Conservation (phyloP, 2,888 invertebrate species). For the Hyposoter didymator region DNA sequence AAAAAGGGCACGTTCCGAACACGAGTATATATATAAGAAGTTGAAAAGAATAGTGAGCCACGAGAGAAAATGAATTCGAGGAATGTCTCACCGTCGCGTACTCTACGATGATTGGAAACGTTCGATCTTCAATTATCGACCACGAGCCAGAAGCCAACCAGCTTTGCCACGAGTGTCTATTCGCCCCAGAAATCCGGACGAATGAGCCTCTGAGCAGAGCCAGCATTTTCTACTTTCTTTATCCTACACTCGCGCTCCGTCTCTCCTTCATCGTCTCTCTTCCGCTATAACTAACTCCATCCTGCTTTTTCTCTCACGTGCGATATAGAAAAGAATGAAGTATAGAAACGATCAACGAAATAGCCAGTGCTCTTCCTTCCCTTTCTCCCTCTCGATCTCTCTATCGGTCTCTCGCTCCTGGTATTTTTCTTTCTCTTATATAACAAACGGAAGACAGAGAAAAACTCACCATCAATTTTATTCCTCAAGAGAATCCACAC, state of each 20-base stretch:
- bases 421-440: conserved; percentile 1
- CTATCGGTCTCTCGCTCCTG: not conserved
- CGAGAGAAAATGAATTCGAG: conserved; percentile 61
- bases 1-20: conserved; percentile 8
- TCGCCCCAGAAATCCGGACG: conserved; percentile 29
- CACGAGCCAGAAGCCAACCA: conserved; percentile 52
- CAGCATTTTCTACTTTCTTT: conserved; percentile 55
- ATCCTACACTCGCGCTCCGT: conserved; percentile 16
- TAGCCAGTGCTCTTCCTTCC: conserved; percentile 31
- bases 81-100: conserved; percentile 63
- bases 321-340: conserved; percentile 59
- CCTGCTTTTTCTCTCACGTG: conserved; percentile 41
- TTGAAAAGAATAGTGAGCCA: conserved; percentile 39
- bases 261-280: conserved; percentile 29
- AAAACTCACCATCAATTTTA: conserved; percentile 56
- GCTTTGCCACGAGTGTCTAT: not conserved
- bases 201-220: conserved; percentile 44
- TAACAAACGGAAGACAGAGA: conserved; percentile 26
- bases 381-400: not conserved
- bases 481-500: conserved; percentile 7
- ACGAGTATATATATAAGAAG: conserved; percentile 13
- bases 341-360: conserved; percentile 55
- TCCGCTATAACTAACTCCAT: conserved; percentile 13
- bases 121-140: conserved; percentile 68
- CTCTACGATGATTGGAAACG: conserved; percentile 66